phyloP scores from a whole-genome alignment of 92 coral and sea anemone species.

The Porites lobata region DNA sequence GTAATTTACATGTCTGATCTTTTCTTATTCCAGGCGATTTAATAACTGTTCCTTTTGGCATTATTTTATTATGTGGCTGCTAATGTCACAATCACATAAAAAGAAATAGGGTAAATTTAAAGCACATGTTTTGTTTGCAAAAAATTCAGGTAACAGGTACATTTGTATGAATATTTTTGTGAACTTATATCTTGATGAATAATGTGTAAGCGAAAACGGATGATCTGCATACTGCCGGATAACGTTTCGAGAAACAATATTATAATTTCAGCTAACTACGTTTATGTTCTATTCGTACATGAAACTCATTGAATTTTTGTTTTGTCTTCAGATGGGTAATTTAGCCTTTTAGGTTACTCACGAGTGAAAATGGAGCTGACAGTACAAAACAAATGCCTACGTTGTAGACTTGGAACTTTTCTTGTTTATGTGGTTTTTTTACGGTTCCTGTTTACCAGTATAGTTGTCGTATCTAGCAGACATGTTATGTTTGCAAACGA shows the following conservation, averaged over 20 bases:
- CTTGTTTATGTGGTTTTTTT: no score
- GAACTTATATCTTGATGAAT: background rate
- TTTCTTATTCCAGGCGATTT: background rate
- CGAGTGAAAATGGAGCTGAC: background rate
- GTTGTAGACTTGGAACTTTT: background rate
- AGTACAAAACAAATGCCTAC: background rate
- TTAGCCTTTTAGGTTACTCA: background rate
- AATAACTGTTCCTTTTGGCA: background rate
- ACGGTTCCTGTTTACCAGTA: background rate
- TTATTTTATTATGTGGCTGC: conserved; percentile 8
- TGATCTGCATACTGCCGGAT: background rate
- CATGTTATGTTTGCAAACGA: background rate
- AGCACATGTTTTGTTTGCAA: background rate
- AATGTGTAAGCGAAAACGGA: background rate
- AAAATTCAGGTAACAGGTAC: background rate
- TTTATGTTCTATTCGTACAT: background rate
- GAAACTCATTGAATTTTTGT: background rate
- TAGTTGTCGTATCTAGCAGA: background rate
- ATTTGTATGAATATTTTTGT: background rate
- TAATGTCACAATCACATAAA: conserved; percentile 2
- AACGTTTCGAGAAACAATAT: background rate
- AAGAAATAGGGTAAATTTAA: background rate
- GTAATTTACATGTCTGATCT: background rate
- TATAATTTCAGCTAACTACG: background rate
- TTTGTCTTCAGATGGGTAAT: background rate